Percentiles rank a stretch among this genome's conserved stretches.
phyloP scores from a whole-genome alignment of 2,113 vertebrate species.

The Plecotus auritus region DNA sequence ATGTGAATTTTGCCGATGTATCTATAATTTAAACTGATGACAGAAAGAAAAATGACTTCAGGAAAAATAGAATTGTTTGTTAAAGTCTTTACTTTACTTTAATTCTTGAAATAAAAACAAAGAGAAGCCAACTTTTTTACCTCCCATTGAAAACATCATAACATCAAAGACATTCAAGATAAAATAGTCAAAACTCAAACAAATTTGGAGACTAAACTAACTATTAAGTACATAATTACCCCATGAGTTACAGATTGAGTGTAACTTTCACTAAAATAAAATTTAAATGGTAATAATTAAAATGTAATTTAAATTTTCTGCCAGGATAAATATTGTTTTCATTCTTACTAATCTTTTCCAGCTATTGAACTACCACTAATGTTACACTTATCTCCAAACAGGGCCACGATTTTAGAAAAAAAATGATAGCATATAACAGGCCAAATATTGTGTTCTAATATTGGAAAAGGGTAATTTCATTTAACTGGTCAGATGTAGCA shows the following conservation, averaged over 20 bases:
- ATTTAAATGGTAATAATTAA: constrained; percentile 45
- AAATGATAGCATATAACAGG: background rate
- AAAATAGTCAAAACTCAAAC: constrained; percentile 45
- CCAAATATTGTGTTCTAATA: background rate
- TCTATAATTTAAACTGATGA: background rate
- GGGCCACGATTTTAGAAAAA: background rate
- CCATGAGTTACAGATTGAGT: background rate
- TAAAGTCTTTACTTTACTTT: constrained; percentile 2
- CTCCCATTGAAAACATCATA: background rate
- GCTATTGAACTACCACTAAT: constrained; percentile 21
- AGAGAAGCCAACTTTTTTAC: background rate
- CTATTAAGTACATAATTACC: background rate
- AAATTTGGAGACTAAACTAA: constrained; percentile 31
- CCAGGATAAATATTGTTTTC: constrained; percentile 45
- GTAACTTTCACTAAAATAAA: constrained; percentile 13
- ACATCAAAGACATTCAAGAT: background rate
- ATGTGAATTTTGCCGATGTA: background rate
- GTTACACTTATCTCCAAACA: constrained; percentile 36
- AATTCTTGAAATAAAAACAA: constrained; percentile 29
- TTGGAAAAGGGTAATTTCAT: background rate
- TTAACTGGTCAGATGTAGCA: background rate
- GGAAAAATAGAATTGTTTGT: background rate
- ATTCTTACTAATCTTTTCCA: constrained; percentile 57
- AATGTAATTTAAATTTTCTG: constrained; percentile 43
- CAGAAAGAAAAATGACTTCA: background rate